Base-by-base conservation (phyloP, 37 sponge, comb jelly and placozoan genomes). In the Halisarca cf. caerulea region DNA sequence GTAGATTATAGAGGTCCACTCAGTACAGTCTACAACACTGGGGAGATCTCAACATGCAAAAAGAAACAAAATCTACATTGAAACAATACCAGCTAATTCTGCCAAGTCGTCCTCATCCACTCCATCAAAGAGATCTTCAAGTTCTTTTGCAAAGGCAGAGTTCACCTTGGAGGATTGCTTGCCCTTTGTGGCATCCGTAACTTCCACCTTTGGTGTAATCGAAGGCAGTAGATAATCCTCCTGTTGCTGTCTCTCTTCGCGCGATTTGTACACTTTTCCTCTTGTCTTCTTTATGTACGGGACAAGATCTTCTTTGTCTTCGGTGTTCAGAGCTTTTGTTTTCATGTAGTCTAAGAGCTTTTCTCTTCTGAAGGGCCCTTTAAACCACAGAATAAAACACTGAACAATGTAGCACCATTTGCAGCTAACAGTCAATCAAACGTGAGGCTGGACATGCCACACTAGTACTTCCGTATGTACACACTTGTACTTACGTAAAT, bases 351-450 rank as follows among this genome's bases (percentile, higher is more conserved):
- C 66, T 0, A 86, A 20, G 11, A 94, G 77, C 24, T 69, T 60
- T 8, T 85, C 43, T 41, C 91, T 59, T 43, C 90, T 84, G 78
- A 33, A 91, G 7, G 90, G 90, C 25, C 94, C 77, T 74, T 47
- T n/a, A n/a, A n/a, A n/a, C n/a, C n/a, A n/a, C n/a, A n/a, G n/a
- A n/a, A n/a, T n/a, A n/a, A n/a, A n/a, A n/a, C n/a, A n/a, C n/a
- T n/a, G n/a, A n/a, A n/a, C n/a, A n/a, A n/a, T n/a, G n/a, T n/a
- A n/a, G n/a, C n/a, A n/a, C n/a, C n/a, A n/a, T n/a, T n/a, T n/a
- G n/a, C n/a, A n/a, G n/a, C n/a, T n/a, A n/a, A n/a, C n/a, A n/a
- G n/a, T n/a, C n/a, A n/a, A n/a, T n/a, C n/a, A n/a, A n/a, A n/a
- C n/a, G n/a, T n/a, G n/a, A n/a, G n/a, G n/a, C n/a, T n/a, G n/a